phyloP scores from a whole-genome alignment of 2,888 invertebrate genomes.

The Lepidochitona cinerea region DNA sequence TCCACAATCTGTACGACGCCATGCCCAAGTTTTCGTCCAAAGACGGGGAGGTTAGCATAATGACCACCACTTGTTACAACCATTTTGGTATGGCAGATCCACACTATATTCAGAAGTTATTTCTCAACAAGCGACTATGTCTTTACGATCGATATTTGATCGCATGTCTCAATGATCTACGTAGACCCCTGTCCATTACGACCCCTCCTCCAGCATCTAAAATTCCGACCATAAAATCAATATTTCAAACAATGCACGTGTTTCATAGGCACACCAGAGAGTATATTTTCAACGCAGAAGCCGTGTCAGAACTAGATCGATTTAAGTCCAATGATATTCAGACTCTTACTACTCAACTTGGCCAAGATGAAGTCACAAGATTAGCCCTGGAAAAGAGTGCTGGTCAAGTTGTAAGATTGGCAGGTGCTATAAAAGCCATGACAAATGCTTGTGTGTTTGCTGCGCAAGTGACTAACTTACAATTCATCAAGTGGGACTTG shows the following conservation, averaged over 20 bases:
- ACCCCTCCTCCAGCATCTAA: slow-evolving; percentile 9
- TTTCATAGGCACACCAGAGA: slow-evolving; percentile 23
- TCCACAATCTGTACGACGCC: slow-evolving; percentile 29
- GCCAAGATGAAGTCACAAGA: slow-evolving; percentile 30
- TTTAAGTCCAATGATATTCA: slow-evolving; percentile 39
- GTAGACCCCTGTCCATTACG: slow-evolving; percentile 5
- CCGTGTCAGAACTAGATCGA: slow-evolving; percentile 32
- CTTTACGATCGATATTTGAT: slow-evolving; percentile 31
- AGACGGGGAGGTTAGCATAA: slow-evolving; percentile 24
- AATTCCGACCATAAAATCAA: slow-evolving; percentile 8
- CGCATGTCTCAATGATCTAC: slow-evolving; percentile 30
- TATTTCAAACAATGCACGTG: slow-evolving; percentile 26
- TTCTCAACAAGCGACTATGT: slow-evolving; percentile 26
- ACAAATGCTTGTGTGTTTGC: slow-evolving; percentile 19
- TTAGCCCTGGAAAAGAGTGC: slow-evolving; percentile 32
- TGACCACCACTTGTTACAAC: slow-evolving; percentile 24
- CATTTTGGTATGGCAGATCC: slow-evolving; percentile 34
- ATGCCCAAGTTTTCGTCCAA: slow-evolving; percentile 26
- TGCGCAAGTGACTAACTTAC: slow-evolving; percentile 8
- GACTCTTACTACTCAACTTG: slow-evolving; percentile 33
- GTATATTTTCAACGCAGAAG: slow-evolving; percentile 31
- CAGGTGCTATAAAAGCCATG: slow-evolving; percentile 35
- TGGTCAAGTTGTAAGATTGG: slow-evolving; percentile 36
- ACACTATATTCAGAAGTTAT: slow-evolving; percentile 29
- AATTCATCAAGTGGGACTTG: slow-evolving; percentile 14